phyloP scores from a whole-genome alignment of 2,113 vertebrate genomes.

The Elephas maximus region DNA sequence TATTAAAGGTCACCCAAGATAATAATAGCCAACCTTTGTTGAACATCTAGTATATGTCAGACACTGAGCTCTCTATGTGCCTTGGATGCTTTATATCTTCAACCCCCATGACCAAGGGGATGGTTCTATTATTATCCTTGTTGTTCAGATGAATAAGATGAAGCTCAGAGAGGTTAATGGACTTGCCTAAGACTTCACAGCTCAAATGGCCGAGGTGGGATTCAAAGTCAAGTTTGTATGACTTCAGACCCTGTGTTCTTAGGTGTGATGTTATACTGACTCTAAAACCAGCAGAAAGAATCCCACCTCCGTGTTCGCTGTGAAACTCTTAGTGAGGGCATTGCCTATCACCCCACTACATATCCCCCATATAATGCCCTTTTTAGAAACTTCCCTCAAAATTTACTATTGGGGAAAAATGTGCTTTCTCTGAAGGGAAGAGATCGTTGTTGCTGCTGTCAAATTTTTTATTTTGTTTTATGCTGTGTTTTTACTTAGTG shows the following conservation, averaged over 20 bases:
- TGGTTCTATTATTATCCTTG: not conserved
- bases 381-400: not conserved
- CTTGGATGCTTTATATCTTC: constrained; percentile 46
- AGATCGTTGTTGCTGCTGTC: not conserved
- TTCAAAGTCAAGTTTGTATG: not conserved
- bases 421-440: not conserved
- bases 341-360: not conserved
- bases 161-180: not conserved
- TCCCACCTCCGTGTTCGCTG: not conserved
- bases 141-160: not conserved
- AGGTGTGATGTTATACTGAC: not conserved
- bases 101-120: not conserved
- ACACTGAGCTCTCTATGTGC: not conserved
- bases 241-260: not conserved
- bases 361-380: not conserved
- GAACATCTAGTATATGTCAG: constrained; percentile 17
- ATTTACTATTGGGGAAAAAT: not conserved
- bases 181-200: not conserved
- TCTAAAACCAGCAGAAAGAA: not conserved
- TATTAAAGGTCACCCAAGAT: constrained; percentile 63
- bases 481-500: not conserved
- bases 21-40: constrained; percentile 2
- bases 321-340: not conserved
- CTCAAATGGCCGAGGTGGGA: not conserved
- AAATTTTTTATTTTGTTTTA: not conserved